Evolutionary conservation across 2,797 vertebrate species (phyloP), one percentile per base, ranked within the genome.

Genomic region (Apodemus agrarius): DNA sequence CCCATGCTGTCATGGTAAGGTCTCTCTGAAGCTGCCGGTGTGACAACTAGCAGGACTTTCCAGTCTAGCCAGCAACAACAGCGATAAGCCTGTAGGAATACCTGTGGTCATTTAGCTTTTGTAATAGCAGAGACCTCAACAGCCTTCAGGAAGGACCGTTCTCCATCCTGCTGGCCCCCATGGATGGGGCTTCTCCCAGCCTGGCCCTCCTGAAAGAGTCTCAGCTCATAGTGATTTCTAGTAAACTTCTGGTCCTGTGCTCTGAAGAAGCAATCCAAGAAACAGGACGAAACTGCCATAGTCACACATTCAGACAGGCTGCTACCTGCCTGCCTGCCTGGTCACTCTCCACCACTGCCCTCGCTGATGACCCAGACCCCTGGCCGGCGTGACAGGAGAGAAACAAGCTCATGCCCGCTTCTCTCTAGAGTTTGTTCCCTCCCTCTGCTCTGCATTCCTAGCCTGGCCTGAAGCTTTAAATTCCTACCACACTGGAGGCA

Each of bases 401-500:
- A 54, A n/a, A 57, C 81, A 75, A 72, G 91, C 52, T 87, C 0
- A 0, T 2, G 13, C 92, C 82, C 0, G 78, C 85, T 17, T 76
- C 87, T 8, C 72, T 14, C 34, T 80, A 59, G 40, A 40, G 24
- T 37, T 57, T 10, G 0, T 49, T 84, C 46, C 79, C 79, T 40
- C 74, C 79, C 43, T 82, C 65, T 46, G 76, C 88, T 76, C 93
- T 34, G 83, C 76, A 91, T 93, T 91, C 92, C 43, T 65, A 40
- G 52, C 83, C 87, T 86, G 3, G 83, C 92, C 95, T 9, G 67
- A 69, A 78, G 96, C 93, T 91, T 80, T 37, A 6, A 31, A 95
- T 94, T 97, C 97, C 96, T 94, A 37, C 94, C 6, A 3, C 0
- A 69, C 82, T 46, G 37, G 57, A 54, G 96, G 93, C 90, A 57